phyloP scores from a whole-genome alignment of 2,797 vertebrate species.

The Aeoliscus strigatus region DNA sequence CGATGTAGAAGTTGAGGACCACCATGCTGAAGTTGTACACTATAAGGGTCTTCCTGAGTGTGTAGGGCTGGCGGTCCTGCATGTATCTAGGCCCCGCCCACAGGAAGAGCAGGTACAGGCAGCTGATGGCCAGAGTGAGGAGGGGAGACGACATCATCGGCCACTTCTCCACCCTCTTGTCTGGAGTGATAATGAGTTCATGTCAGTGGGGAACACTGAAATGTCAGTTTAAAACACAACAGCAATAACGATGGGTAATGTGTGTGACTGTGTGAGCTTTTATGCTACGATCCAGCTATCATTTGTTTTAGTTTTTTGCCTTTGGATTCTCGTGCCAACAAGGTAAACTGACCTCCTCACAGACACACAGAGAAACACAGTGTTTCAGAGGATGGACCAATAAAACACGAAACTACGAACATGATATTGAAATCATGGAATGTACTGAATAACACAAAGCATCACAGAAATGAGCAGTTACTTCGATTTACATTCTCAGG shows the following conservation, averaged over 20 bases:
- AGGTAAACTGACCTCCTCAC: no score
- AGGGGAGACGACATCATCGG: constrained; percentile 91
- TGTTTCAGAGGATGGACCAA: background rate
- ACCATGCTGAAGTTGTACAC: constrained; percentile 99
- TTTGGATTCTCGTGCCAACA: background rate
- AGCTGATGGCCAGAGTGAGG: constrained; percentile 90
- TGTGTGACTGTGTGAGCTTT: no score
- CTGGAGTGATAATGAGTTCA: constrained; percentile 52
- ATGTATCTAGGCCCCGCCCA: constrained; percentile 97
- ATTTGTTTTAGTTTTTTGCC: no score
- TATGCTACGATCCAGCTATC: no score
- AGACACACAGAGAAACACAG: background rate
- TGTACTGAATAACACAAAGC: background rate
- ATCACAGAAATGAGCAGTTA: background rate
- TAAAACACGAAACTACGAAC: background rate
- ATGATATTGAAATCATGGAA: background rate
- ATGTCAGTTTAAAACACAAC: no score
- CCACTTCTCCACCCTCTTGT: constrained; percentile 96
- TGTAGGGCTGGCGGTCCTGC: constrained; percentile 90
- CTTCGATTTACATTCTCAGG: background rate
- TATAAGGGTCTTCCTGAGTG: constrained; percentile 88
- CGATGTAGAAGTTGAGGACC: constrained; percentile 97
- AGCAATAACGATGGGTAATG: no score
- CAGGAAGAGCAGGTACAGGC: constrained; percentile 91
- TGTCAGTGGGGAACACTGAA: background rate